These are phyloP conservation scores for Myrmecobius fasciatus DNA, from an alignment of 2,113 vertebrate genomes.

Conservation along the genomic window DNA sequence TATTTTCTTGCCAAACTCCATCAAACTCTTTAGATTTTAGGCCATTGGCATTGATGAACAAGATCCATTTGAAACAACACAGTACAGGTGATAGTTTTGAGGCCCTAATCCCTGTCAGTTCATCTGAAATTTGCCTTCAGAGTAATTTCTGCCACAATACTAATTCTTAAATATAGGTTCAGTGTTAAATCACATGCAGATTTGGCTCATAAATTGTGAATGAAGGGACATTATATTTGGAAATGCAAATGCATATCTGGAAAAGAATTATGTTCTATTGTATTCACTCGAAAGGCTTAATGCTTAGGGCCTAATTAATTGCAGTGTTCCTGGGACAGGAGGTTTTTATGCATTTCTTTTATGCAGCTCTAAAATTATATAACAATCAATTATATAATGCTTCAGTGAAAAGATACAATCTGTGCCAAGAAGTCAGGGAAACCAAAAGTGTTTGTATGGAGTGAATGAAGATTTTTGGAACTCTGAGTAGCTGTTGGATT, in stretches of 20 bases:
- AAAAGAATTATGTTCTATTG: conserved; percentile 11
- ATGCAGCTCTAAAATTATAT: neutral
- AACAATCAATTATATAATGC: neutral
- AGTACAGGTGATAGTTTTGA: neutral
- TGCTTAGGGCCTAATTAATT: conserved; percentile 36
- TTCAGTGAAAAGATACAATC: conserved; percentile 20
- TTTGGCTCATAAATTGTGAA: neutral
- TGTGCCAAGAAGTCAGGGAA: conserved; percentile 9
- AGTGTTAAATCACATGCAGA: neutral
- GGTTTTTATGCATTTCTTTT: neutral
- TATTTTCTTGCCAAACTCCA: neutral
- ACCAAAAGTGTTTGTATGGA: neutral
- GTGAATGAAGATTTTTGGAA: neutral
- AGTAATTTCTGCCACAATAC: neutral
- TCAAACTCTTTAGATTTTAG: neutral
- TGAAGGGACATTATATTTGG: neutral
- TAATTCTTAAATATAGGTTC: conserved; percentile 23
- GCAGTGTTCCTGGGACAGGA: neutral
- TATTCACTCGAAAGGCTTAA: neutral
- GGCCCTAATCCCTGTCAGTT: neutral
- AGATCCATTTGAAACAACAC: neutral
- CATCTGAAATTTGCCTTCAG: neutral
- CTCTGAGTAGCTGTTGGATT: neutral
- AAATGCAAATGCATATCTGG: conserved; percentile 17
- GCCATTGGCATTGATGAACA: neutral